A percentile compares a stretch with the other conserved stretches of the same genome.
Conservation (phyloP, 2,888 invertebrate genomes). For the Cerastis leucographa region DNA sequence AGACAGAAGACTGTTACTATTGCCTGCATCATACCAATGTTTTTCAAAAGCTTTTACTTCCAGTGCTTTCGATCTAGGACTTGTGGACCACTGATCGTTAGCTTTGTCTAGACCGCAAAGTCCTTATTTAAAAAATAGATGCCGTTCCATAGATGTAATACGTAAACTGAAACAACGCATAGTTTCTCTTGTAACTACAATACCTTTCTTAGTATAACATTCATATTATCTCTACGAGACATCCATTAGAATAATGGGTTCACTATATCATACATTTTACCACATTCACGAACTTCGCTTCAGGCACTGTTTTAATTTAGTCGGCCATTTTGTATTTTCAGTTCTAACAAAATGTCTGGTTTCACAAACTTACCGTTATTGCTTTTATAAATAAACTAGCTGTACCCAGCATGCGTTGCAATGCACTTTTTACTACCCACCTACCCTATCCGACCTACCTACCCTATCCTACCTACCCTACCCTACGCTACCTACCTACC, state of each 20-base stretch:
- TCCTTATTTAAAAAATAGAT: not conserved
- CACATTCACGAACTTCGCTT: not conserved
- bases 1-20: not conserved
- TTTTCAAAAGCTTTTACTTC: not conserved
- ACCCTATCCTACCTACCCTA: no score
- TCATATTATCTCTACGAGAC: not conserved
- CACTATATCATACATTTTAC: not conserved
- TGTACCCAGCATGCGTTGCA: no score
- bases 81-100: not conserved
- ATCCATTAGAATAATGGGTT: conserved; percentile 3
- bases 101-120: not conserved
- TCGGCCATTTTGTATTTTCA: conserved; percentile 19
- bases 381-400: no score
- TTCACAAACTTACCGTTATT: conserved; percentile 23
- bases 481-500: no score
- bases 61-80: not conserved
- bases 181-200: not conserved
- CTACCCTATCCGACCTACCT: no score
- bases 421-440: no score
- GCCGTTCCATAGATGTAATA: not conserved
- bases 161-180: conserved; percentile 5
- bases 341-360: conserved; percentile 16
- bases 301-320: not conserved
- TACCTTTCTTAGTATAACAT: not conserved
- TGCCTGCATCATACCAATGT: not conserved